Evolutionary conservation across 2,797 vertebrate species (phyloP).

Genomic region (Galago senegalensis): DNA sequence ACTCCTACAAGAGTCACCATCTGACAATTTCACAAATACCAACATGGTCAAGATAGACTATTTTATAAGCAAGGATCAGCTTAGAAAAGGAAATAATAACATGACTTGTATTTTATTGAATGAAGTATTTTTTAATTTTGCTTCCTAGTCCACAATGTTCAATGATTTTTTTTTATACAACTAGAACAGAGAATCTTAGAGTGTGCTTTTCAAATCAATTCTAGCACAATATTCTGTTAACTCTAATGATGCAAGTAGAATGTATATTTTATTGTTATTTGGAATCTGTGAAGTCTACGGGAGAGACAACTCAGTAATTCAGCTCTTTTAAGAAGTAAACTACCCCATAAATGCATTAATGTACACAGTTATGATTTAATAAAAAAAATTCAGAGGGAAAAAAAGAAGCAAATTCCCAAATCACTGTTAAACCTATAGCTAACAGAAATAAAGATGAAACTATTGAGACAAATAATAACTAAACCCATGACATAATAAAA

Average conservation of each 20-base stretch:
- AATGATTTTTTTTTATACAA: not conserved
- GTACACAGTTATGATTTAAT: no score
- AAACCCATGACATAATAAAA: no score
- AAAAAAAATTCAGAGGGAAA: no score
- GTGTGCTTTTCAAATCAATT: not conserved
- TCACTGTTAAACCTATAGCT: no score
- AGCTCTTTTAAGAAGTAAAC: not conserved
- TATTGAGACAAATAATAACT: no score
- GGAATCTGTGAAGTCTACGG: not conserved
- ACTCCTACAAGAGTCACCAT: not conserved
- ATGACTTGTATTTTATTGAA: not conserved
- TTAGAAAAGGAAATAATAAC: not conserved
- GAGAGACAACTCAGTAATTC: not conserved
- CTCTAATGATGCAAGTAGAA: not conserved
- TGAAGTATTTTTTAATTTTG: conserved; percentile 34
- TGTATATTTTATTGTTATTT: not conserved
- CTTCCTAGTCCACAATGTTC: not conserved
- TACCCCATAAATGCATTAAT: no score
- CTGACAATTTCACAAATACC: not conserved
- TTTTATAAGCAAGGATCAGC: not conserved
- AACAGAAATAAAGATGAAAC: no score
- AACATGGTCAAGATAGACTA: not conserved
- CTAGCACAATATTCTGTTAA: not conserved
- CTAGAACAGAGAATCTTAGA: not conserved
- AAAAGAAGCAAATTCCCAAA: no score